Conservation (phyloP, 23 tunicate genomes). For the Botrylloides violaceus region DNA sequence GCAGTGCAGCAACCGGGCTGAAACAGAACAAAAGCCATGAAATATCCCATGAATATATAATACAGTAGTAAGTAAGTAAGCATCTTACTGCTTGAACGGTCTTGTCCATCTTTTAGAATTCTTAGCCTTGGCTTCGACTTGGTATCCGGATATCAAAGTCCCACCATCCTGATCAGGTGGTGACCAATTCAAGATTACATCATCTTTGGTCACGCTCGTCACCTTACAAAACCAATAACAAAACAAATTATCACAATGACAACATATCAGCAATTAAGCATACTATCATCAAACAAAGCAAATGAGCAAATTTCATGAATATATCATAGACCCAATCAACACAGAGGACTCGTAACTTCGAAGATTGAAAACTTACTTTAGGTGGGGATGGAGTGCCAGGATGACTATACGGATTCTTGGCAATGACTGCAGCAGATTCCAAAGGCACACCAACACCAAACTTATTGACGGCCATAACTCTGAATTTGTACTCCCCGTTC, state of each 20-base stretch:
- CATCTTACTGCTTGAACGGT: slow-evolving; percentile 27
- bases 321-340: slow-evolving; percentile 4
- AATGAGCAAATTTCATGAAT: no score
- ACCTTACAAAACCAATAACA: slow-evolving; percentile 10
- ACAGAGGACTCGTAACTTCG: background rate
- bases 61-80: background rate
- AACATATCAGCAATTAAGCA: no score
- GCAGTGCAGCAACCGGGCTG: slow-evolving; percentile 44
- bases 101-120: slow-evolving; percentile 62
- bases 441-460: slow-evolving; percentile 77
- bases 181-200: slow-evolving; percentile 71
- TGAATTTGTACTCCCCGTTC: slow-evolving; percentile 84
- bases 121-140: slow-evolving; percentile 69
- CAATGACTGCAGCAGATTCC: slow-evolving; percentile 72
- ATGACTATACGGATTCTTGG: slow-evolving; percentile 63
- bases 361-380: no score
- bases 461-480: slow-evolving; percentile 86
- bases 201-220: slow-evolving; percentile 55
- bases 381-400: slow-evolving; percentile 82
- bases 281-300: no score
- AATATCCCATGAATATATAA: no score
- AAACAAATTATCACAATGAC: no score
- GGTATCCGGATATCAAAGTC: slow-evolving; percentile 67
- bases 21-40: no score
- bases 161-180: slow-evolving; percentile 81